Base-by-base conservation (phyloP, 2,888 invertebrate species). In the Aphodius sticticus region DNA sequence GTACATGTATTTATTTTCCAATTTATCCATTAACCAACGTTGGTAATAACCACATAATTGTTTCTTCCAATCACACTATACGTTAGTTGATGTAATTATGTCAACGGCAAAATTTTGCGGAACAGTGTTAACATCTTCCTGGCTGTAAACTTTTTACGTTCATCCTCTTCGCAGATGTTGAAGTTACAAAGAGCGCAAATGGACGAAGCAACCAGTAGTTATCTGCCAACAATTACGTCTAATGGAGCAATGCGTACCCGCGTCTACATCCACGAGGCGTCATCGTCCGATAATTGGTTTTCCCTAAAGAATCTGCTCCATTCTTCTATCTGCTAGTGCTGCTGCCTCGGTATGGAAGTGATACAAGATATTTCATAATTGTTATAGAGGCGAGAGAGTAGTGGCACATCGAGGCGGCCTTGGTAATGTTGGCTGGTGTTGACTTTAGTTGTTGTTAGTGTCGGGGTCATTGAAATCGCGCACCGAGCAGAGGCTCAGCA, bases 221-320 rank as follows among this genome's bases (percentile, higher is more conserved):
- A 53, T 53, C 53, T 12, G 12, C 9, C 53, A 53, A 53, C 53
- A 53, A 53, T 53, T 53, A 53, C 53, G 53, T 53, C 53, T 53
- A 53, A 53, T 53, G 53, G 53, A 53, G 53, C 53, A 53, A 53
- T 53, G 53, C 53, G 53, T 53, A 53, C 53, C 53, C 53, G 53
- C 53, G 53, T 53, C 12, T 5, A 53, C 53, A 53, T 53, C 53
- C 12, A 53, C 53, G 53, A 37, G 83, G 82, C 76, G 84, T 84
- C 74, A 83, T 81, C 69, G 86, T 86, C 82, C 85, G 83, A 78
- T 85, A 86, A 81, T 85, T 85, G n/a, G 85, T 86, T 77, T 81
- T 86, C 26, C 82, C 81, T 53, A 53, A 53, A 53, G 53, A 53
- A 53, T 53, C 7, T 53, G 53, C 53, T 12, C 53, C 53, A 53